Evolutionary conservation across 1,140 invertebrate species (phyloP).

Genomic region (Neodiprion lecontei): DNA sequence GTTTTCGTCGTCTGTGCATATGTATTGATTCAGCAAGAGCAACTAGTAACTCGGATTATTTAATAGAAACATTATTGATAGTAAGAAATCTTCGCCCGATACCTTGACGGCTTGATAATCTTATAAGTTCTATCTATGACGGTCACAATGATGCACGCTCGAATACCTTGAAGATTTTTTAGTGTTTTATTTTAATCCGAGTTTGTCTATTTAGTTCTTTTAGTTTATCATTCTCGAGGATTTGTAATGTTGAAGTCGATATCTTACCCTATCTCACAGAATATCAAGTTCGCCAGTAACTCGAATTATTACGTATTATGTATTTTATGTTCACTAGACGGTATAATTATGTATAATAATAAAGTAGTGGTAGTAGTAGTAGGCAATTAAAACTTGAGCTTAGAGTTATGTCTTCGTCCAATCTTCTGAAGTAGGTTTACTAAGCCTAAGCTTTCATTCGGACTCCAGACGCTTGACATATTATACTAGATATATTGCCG

Average conservation of each 20-base stretch:
- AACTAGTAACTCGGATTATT: neutral
- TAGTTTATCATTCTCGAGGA: neutral
- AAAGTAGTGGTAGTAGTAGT: neutral
- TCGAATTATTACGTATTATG: neutral
- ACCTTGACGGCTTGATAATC: too few relatives aligned
- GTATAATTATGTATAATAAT: neutral
- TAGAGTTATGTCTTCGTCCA: neutral
- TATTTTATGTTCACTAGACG: neutral
- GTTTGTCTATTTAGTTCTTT: too few relatives aligned
- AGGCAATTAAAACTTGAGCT: neutral
- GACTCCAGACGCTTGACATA: too few relatives aligned
- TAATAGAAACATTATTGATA: neutral
- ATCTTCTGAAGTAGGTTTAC: neutral
- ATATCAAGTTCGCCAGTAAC: conserved; percentile 1
- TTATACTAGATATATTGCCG: too few relatives aligned
- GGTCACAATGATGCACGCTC: neutral
- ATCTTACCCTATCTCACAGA: conserved; percentile 1
- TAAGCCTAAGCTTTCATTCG: too few relatives aligned
- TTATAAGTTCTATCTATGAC: too few relatives aligned
- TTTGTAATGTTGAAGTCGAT: neutral
- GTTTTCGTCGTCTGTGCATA: too few relatives aligned
- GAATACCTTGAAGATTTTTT: neutral
- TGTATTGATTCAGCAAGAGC: too few relatives aligned
- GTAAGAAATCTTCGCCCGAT: too few relatives aligned
- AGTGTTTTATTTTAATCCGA: neutral